phyloP scores from a whole-genome alignment of 2,888 invertebrate species.

The Machimus atricapillus region DNA sequence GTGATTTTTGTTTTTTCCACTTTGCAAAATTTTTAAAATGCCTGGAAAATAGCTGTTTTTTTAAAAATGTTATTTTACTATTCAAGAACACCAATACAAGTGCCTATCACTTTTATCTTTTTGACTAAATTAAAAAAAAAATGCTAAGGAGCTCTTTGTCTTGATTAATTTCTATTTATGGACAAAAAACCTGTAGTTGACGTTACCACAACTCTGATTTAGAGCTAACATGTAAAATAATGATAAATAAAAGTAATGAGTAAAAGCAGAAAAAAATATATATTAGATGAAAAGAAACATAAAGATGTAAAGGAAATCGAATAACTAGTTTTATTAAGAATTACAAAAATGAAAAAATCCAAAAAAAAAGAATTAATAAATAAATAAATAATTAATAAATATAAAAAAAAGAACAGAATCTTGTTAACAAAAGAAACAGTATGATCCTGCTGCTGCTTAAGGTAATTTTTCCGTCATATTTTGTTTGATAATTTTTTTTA shows the following conservation, averaged over 20 bases:
- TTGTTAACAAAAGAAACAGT: slow-evolving; percentile 5
- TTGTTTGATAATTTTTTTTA: background rate
- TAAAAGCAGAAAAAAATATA: slow-evolving; percentile 19
- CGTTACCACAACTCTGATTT: slow-evolving; percentile 37
- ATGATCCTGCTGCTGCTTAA: slow-evolving; percentile 7
- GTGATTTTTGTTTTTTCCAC: background rate
- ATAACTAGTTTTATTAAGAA: slow-evolving; percentile 25
- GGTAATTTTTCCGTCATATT: background rate
- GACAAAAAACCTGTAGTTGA: slow-evolving; percentile 26
- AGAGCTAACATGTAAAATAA: slow-evolving; percentile 35
- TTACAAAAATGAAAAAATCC: background rate
- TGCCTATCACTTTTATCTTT: background rate
- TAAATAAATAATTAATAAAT: background rate
- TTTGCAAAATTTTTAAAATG: background rate
- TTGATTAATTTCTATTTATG: slow-evolving; percentile 1
- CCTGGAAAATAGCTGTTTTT: too few species aligned
- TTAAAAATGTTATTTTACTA: background rate
- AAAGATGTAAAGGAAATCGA: background rate
- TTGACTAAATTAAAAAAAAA: background rate
- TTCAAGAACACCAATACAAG: background rate
- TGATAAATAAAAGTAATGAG: background rate
- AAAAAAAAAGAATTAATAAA: background rate
- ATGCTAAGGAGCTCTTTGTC: background rate
- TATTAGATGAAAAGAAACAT: background rate
- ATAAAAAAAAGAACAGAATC: background rate